A percentile compares a stretch with the other conserved stretches of the same genome.
These are phyloP conservation scores for Bostrychus sinensis DNA, from an alignment of 2,113 vertebrate species.

Conservation along the genomic window DNA sequence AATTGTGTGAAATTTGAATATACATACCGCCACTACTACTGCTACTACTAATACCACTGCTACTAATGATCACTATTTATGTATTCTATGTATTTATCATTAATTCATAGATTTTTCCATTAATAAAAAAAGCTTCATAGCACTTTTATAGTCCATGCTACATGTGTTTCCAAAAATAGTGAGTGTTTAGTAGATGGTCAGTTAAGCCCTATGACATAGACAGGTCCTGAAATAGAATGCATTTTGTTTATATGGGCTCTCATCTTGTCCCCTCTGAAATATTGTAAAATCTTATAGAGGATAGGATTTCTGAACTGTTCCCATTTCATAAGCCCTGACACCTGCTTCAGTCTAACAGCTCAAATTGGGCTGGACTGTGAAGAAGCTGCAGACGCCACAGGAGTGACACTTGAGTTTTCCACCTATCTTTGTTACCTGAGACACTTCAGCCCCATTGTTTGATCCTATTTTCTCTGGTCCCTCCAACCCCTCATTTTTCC, in stretches of 20 bases:
- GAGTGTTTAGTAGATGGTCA: background rate
- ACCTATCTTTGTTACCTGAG: background rate
- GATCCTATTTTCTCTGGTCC: background rate
- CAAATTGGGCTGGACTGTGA: background rate
- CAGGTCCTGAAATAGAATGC: background rate
- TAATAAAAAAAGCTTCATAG: background rate
- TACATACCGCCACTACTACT: no score
- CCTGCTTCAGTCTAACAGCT: conserved; percentile 11
- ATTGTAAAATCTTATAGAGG: conserved; percentile 8
- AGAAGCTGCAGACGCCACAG: background rate
- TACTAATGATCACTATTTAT: no score
- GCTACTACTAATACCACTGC: no score
- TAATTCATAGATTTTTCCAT: no score
- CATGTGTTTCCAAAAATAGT: background rate
- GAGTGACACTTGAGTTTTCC: background rate
- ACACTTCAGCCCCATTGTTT: background rate
- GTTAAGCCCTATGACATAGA: background rate
- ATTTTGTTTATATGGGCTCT: background rate
- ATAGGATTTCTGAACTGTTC: conserved; percentile 1
- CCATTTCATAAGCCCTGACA: conserved; percentile 8
- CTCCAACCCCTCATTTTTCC: background rate
- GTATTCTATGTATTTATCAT: no score
- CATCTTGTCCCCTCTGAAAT: background rate
- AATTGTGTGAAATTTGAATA: background rate
- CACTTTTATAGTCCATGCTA: background rate